These are phyloP conservation scores for Campoletis sonorensis DNA, from an alignment of 1,140 invertebrate species.

Conservation along the genomic window DNA sequence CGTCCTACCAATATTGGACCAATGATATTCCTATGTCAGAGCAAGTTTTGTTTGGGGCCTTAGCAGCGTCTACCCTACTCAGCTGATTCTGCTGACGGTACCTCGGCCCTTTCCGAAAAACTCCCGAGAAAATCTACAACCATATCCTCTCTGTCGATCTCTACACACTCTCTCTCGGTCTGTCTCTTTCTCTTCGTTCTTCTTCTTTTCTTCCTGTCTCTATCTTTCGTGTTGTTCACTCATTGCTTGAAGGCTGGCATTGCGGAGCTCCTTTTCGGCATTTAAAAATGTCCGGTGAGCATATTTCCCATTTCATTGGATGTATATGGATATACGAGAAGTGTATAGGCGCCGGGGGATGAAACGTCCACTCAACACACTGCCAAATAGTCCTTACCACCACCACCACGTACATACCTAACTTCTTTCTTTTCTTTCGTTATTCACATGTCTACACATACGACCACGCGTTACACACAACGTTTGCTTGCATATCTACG, in stretches of 20 bases:
- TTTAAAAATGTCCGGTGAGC: slow-evolving; percentile 48
- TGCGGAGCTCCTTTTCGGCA: slow-evolving; percentile 21
- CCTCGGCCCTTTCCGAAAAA: background rate
- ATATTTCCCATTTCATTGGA: slow-evolving; percentile 22
- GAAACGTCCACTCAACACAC: slow-evolving; percentile 39
- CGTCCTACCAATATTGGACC: background rate
- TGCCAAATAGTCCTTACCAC: background rate
- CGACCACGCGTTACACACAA: background rate
- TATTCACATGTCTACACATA: background rate
- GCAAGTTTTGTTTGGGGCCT: background rate
- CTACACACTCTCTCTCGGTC: background rate
- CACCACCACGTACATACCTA: background rate
- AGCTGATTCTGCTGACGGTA: slow-evolving; percentile 4
- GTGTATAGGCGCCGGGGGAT: slow-evolving; percentile 33
- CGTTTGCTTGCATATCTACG: background rate
- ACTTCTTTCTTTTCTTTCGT: background rate
- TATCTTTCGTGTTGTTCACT: background rate
- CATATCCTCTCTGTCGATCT: background rate
- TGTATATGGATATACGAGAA: background rate
- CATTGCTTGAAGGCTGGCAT: slow-evolving; percentile 30
- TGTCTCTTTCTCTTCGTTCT: background rate
- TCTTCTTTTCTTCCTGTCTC: background rate
- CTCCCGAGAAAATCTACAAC: background rate
- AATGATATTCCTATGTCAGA: background rate
- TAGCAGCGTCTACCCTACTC: background rate